Percentiles rank a stretch among this genome's conserved stretches.
Evolutionary conservation across 2,113 vertebrate genomes (phyloP).

Genomic region (Ceyx margarethae): DNA sequence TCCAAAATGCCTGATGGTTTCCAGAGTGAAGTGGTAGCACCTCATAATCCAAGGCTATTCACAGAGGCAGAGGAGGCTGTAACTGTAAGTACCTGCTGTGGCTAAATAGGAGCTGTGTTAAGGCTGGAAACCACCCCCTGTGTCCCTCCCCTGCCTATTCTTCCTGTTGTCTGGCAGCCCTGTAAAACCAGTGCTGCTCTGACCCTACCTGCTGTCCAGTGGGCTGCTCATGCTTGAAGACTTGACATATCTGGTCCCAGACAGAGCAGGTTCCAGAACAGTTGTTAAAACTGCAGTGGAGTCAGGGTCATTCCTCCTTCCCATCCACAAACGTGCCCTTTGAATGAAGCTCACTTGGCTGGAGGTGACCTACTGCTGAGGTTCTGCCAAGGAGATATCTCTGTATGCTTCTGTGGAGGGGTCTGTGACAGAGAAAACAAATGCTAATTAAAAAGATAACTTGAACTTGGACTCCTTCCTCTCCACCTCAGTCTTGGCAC

Average conservation of each 20-base stretch:
- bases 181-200: background rate
- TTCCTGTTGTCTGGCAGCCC: background rate
- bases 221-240: background rate
- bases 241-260: background rate
- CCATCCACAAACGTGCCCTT: background rate
- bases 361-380: background rate
- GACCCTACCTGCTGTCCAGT: background rate
- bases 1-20: slow-evolving; percentile 32
- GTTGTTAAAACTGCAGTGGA: background rate
- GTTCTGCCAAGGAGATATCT: background rate
- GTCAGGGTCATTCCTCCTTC: background rate
- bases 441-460: background rate
- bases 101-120: background rate
- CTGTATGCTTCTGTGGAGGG: background rate
- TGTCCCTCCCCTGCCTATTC: background rate
- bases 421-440: background rate
- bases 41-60: slow-evolving; percentile 49
- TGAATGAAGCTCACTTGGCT: background rate
- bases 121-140: background rate
- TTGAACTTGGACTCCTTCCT: background rate
- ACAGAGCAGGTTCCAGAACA: background rate
- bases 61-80: slow-evolving; percentile 33
- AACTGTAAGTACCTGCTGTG: slow-evolving; percentile 51
- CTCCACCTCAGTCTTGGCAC: background rate
- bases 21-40: slow-evolving; percentile 59